phyloP scores from a whole-genome alignment of 2,888 invertebrate genomes.

The Criorhina ranunculi region DNA sequence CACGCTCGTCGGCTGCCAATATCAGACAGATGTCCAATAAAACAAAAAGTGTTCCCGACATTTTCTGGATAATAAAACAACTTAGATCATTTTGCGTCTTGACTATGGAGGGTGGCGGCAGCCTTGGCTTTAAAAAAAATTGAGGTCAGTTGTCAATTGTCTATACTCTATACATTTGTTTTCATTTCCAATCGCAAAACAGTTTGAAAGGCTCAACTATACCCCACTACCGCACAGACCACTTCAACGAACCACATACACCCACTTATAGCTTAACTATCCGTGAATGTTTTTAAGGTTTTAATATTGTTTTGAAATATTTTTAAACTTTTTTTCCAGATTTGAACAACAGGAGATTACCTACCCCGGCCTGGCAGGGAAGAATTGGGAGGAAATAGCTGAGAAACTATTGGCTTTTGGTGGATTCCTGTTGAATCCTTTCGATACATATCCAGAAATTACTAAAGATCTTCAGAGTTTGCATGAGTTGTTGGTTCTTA shows the following conservation, averaged over 20 bases:
- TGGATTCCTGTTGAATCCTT: conserved; percentile 80
- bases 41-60: conserved; percentile 53
- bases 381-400: conserved; percentile 78
- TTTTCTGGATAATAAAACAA: too few species aligned
- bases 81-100: too few species aligned
- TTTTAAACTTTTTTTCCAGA: conserved; percentile 71
- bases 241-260: neutral
- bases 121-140: too few species aligned
- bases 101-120: too few species aligned
- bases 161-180: too few species aligned
- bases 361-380: conserved; percentile 76
- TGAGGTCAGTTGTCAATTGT: too few species aligned
- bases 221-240: neutral
- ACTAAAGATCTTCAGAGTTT: conserved; percentile 78
- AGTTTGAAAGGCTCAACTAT: neutral
- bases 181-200: neutral
- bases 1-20: conserved; percentile 59
- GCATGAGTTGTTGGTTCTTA: conserved; percentile 80
- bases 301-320: too few species aligned
- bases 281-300: too few species aligned
- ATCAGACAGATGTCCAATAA: conserved; percentile 44
- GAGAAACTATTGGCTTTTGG: conserved; percentile 79
- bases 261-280: neutral
- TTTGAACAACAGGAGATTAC: conserved; percentile 79
- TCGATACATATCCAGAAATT: conserved; percentile 77